Evolutionary conservation across 1,140 invertebrate genomes (phyloP), one percentile per base, ranked within the genome.

Genomic region (Brachionus plicatilis): DNA sequence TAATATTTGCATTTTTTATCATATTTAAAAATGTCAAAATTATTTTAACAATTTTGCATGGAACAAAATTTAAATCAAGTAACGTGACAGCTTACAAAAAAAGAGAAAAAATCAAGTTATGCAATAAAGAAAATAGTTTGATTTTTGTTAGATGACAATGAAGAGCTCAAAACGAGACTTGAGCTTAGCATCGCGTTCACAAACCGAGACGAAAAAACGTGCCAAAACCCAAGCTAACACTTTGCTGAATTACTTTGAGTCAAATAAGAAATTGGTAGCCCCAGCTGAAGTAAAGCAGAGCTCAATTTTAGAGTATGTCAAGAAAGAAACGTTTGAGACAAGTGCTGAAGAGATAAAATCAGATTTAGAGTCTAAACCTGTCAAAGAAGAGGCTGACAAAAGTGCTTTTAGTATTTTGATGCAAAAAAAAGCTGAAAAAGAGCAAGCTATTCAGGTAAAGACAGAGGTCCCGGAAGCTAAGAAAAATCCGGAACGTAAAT

Each of bases 401-500:
- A 72, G n/a, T 43, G 68, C 37, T 2, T 72, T 72, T 72, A 72
- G 29, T 37, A 3, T 80, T 17, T 14, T 80, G 11, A 80, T 80
- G 50, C 27, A 80, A 53, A 37, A 17, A 27, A 20, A 80, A 80
- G 17, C 17, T 53, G 53, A 80, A 80, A 80, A 56, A 76, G 72
- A 47, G 27, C 43, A 76, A 53, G 8, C 12, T 27, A 17, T 27
- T 50, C 29, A 29, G 37, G 53, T 17, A 24, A 56, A 33, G 17
- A 56, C 47, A n/a, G n/a, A 53, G 20, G 20, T 80, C 24, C 45
- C 11, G 29, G 50, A 65, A 60, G 33, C 17, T 17, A 20, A 60
- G 53, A 80, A 60, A 11, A 12, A 29, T 11, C 33, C 24, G 0
- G 56, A 70, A n/a, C 85, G 85, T 79, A 86, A 86, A 17, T 89